These are phyloP conservation scores for Hylaea fasciaria DNA, from an alignment of 2,888 invertebrate species.

Conservation along the genomic window DNA sequence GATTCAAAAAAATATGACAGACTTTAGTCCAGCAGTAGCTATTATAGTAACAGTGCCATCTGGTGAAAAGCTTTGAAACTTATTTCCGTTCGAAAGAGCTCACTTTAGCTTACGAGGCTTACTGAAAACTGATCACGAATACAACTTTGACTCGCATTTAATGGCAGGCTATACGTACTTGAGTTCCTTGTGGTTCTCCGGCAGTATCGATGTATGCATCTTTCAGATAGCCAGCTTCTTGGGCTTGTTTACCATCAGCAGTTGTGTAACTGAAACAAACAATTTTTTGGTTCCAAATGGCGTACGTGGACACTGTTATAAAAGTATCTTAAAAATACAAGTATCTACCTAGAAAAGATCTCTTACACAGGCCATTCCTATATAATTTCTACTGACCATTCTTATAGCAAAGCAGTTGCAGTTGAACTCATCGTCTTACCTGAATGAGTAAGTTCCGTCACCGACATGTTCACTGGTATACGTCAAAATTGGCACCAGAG, in stretches of 20 bases:
- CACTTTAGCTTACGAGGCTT: background rate
- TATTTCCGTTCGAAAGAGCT: background rate
- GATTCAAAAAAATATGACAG: too few relatives aligned
- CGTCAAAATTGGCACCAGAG: constrained; percentile 79
- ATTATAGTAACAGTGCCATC: constrained; percentile 5
- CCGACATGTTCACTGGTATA: constrained; percentile 83
- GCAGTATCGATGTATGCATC: constrained; percentile 87
- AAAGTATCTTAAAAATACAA: too few relatives aligned
- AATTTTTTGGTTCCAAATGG: too few relatives aligned
- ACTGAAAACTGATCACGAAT: background rate
- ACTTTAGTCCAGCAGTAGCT: too few relatives aligned
- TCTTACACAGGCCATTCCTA: too few relatives aligned
- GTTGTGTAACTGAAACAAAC: constrained; percentile 86
- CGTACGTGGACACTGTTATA: too few relatives aligned
- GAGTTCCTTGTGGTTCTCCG: constrained; percentile 85
- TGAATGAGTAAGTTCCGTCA: constrained; percentile 86
- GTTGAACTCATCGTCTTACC: constrained; percentile 53
- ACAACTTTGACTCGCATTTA: too few relatives aligned
- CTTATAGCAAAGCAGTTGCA: background rate
- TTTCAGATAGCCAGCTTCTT: constrained; percentile 91
- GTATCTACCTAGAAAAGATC: too few relatives aligned
- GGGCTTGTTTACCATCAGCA: constrained; percentile 91
- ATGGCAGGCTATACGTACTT: constrained; percentile 53
- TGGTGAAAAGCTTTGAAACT: constrained; percentile 6
- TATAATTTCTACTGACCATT: background rate